Evolutionary conservation across 2,888 invertebrate species (phyloP).

Genomic region (Andrena dorsata): DNA sequence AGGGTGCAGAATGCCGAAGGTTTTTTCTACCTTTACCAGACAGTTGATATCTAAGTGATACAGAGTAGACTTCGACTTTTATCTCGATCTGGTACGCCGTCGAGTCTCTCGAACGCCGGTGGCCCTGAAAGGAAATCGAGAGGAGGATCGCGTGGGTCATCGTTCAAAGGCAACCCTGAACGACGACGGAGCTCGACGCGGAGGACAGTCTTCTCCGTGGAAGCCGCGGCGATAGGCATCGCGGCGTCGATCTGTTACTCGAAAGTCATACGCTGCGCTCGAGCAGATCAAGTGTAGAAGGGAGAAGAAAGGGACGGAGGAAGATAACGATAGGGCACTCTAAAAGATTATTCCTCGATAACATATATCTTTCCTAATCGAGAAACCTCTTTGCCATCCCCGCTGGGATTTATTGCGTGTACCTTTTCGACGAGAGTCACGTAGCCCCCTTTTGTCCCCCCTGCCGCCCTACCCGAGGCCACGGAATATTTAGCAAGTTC

Average conservation of each 20-base stretch:
- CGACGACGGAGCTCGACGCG: conserved; percentile 16
- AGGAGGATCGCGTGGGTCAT: conserved; percentile 34
- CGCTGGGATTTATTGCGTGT: conserved; percentile 28
- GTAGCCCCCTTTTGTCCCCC: neutral
- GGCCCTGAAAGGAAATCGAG: conserved; percentile 41
- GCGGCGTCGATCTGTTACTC: conserved; percentile 43
- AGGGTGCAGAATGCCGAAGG: too few relatives aligned
- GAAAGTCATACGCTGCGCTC: conserved; percentile 34
- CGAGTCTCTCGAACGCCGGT: neutral
- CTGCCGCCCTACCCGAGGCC: too few relatives aligned
- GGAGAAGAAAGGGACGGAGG: conserved; percentile 20
- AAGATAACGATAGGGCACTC: conserved; percentile 49
- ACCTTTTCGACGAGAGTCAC: neutral
- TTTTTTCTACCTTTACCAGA: too few relatives aligned
- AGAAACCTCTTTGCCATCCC: neutral
- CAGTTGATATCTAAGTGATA: too few relatives aligned
- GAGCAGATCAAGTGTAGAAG: conserved; percentile 8
- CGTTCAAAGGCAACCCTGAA: conserved; percentile 55
- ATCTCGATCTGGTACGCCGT: neutral
- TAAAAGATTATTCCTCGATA: conserved; percentile 41
- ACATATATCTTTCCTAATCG: conserved; percentile 39
- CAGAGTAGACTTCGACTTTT: too few relatives aligned
- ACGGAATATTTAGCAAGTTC: too few relatives aligned
- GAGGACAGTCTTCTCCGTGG: conserved; percentile 8
- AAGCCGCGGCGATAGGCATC: conserved; percentile 21